Percentiles rank a stretch among this genome's conserved stretches.
Evolutionary conservation across 1,140 invertebrate genomes (phyloP).

Genomic region (Ectropis grisescens): DNA sequence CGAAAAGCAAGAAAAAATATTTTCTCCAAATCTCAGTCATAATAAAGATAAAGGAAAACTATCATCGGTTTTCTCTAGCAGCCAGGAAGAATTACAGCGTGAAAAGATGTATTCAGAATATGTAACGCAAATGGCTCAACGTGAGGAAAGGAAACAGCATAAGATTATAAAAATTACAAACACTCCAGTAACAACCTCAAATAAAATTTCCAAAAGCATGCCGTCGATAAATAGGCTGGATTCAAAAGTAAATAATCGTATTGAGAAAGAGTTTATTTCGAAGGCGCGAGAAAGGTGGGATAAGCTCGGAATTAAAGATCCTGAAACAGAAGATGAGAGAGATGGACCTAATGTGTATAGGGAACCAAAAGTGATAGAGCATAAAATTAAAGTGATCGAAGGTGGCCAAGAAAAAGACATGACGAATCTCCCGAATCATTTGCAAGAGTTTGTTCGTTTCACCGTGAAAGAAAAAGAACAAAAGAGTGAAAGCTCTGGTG

Average conservation of each 20-base stretch:
- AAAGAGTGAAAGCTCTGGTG: conserved; percentile 62
- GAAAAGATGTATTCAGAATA: conserved; percentile 88
- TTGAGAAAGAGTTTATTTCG: conserved; percentile 81
- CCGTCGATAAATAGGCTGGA: conserved; percentile 40
- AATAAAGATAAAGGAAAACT: conserved; percentile 20
- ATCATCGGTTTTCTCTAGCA: conserved; percentile 48
- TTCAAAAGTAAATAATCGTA: conserved; percentile 66
- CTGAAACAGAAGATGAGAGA: conserved; percentile 67
- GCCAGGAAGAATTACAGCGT: conserved; percentile 75
- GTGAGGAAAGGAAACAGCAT: conserved; percentile 81
- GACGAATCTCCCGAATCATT: conserved; percentile 77
- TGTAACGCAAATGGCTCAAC: conserved; percentile 81
- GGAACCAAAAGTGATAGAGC: conserved; percentile 67
- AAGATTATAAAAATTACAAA: conserved; percentile 82
- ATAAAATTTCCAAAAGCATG: conserved; percentile 45
- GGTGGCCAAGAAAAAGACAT: conserved; percentile 73
- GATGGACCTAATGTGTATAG: conserved; percentile 40
- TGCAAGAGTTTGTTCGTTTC: conserved; percentile 80
- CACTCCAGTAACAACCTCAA: conserved; percentile 12
- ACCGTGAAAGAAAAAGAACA: conserved; percentile 68
- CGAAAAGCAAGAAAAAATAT: conserved; percentile 16
- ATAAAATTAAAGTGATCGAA: conserved; percentile 73
- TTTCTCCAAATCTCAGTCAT: conserved; percentile 4
- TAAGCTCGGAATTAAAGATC: conserved; percentile 73
- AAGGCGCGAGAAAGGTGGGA: conserved; percentile 74